Base-by-base conservation (phyloP, 2,888 invertebrate genomes). In the Cistogaster globosa region DNA sequence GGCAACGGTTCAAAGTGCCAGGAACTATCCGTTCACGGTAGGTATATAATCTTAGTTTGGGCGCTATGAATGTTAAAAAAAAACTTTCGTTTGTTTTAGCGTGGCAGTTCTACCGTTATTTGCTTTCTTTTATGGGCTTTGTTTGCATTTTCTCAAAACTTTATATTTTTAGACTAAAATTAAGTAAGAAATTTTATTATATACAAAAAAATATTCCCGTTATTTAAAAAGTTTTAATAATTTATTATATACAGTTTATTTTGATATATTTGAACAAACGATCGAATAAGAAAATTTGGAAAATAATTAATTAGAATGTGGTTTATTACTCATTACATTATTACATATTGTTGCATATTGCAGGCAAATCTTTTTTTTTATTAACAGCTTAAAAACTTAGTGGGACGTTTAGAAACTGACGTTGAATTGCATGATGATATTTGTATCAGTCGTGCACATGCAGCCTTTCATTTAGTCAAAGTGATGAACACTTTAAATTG, bases 401-500 rank as follows among this genome's bases (percentile, higher is more conserved):
- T 92, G 0, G 92, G 92, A 2, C 89, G 92, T 3, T 65, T 88
- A 36, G 89, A 89, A 14, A 94, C 95, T 83, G 95, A 96, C 91
- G 94, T 97, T 87, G 91, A 95, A 38, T 93, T 97, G 45, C 89
- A 93, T 48, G 94, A 95, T 88, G 97, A 97, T 91, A 93, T 94
- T 36, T 96, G 97, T 0, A 94, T 97, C 55, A 97, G 97, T 90
- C 94, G 97, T 86, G 94, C 94, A 89, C 97, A 97, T 94, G 96
- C 96, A 1, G 92, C 93, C 38, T 90, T 97, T 16, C 91, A 91
- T 42, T 87, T 93, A 90, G 57, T 82, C 3, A 72, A 5, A 36
- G 51, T 8, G 77, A 75, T 1, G 76, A 72, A 0, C 90, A 92
- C 65, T 91, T 92, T 65, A 87, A 86, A 38, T 92, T 95, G 11